A percentile compares a stretch with the other conserved stretches of the same genome.
phyloP scores from a whole-genome alignment of 2,888 invertebrate genomes.

The Dasysyrphus albostriatus region DNA sequence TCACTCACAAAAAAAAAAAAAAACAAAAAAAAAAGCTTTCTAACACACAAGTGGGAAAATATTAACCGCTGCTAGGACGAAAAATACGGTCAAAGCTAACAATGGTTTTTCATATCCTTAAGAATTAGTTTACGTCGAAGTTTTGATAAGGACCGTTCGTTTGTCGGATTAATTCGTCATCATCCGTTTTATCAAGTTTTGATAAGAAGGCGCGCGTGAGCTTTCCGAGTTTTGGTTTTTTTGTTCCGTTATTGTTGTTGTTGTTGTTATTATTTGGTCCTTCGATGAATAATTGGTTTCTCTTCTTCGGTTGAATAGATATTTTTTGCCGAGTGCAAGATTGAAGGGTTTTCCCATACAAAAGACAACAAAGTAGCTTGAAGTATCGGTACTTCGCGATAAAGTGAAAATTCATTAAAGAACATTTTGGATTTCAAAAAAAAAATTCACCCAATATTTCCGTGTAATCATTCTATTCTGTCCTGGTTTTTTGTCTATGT shows the following conservation, averaged over 20 bases:
- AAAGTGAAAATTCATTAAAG: constrained; percentile 12
- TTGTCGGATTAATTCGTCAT: constrained; percentile 70
- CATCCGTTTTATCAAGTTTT: constrained; percentile 63
- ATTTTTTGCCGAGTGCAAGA: constrained; percentile 8
- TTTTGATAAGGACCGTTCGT: constrained; percentile 72
- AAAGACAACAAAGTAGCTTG: constrained; percentile 17
- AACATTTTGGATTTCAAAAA: neutral
- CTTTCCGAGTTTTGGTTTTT: constrained; percentile 36
- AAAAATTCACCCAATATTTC: neutral
- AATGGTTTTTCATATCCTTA: constrained; percentile 30
- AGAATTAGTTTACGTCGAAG: constrained; percentile 72
- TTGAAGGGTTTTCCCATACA: neutral
- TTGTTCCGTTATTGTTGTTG: neutral
- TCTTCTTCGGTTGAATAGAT: constrained; percentile 32
- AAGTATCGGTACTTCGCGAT: neutral
- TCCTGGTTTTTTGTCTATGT: neutral
- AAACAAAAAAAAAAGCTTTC: no score
- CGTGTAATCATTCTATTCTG: neutral
- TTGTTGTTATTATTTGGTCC: constrained; percentile 13
- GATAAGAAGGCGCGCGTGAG: constrained; percentile 74
- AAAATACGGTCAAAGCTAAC: constrained; percentile 72
- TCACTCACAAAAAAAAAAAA: constrained; percentile 6
- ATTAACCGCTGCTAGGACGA: constrained; percentile 59
- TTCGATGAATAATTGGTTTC: constrained; percentile 37
- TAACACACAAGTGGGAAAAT: constrained; percentile 22